Percentiles rank a stretch among this genome's conserved stretches.
Conservation (phyloP, 2,888 invertebrate species). For the Eupithecia pulchellata region DNA sequence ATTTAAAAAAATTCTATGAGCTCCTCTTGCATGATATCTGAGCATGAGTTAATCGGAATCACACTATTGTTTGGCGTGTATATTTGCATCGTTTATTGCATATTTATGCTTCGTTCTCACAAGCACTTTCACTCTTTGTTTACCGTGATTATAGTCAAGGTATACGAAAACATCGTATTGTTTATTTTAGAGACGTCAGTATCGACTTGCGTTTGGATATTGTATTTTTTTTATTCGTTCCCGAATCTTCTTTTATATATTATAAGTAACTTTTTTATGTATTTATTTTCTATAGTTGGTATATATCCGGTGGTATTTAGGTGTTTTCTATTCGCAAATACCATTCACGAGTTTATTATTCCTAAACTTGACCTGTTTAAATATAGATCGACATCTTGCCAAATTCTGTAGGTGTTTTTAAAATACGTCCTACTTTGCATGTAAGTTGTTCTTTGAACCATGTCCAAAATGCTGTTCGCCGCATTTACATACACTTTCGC, state of each 20-base stretch:
- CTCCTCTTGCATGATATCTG: constrained; percentile 25
- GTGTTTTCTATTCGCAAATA: background rate
- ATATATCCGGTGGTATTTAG: background rate
- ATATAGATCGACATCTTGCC: background rate
- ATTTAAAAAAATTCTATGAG: constrained; percentile 20
- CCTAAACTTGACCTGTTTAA: background rate
- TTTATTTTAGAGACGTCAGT: background rate
- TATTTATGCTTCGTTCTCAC: constrained; percentile 37
- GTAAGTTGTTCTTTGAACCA: constrained; percentile 25
- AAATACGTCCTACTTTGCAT: constrained; percentile 22
- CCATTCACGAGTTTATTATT: background rate
- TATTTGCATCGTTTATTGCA: constrained; percentile 38
- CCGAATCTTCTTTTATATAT: background rate
- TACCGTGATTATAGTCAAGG: constrained; percentile 34
- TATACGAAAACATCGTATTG: background rate
- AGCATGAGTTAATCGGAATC: constrained; percentile 25
- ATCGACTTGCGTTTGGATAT: background rate
- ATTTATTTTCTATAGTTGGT: background rate
- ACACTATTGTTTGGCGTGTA: constrained; percentile 36
- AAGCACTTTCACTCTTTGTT: constrained; percentile 36
- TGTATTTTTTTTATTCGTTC: background rate
- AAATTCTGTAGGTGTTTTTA: constrained; percentile 7
- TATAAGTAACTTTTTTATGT: background rate
- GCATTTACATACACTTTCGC: constrained; percentile 66
- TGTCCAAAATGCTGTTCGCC: constrained; percentile 54